Conservation (phyloP, 2,113 vertebrate genomes). For the Carassius gibelio region DNA sequence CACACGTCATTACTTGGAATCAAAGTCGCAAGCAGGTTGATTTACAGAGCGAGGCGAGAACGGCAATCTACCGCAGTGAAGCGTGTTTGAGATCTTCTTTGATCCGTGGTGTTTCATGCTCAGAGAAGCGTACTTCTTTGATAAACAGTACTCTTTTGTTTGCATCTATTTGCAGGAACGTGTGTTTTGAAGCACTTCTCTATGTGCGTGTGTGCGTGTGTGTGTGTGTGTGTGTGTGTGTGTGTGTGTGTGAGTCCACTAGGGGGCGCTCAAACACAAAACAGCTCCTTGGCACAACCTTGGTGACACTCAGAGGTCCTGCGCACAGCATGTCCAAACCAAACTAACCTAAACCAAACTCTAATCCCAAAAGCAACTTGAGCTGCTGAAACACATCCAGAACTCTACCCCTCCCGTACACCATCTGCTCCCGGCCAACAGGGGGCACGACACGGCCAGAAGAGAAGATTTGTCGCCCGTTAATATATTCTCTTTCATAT, state of each 20-base stretch:
- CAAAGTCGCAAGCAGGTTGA: slow-evolving; percentile 32
- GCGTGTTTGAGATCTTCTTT: slow-evolving; percentile 9
- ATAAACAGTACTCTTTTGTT: slow-evolving; percentile 22
- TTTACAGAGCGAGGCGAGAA: slow-evolving; percentile 9
- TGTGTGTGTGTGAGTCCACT: slow-evolving; percentile 19
- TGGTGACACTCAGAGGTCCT: slow-evolving; percentile 4
- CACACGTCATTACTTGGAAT: slow-evolving; percentile 30
- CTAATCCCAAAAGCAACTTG: slow-evolving; percentile 22
- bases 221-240: too few relatives aligned
- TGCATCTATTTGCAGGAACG: background rate
- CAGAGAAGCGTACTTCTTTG: slow-evolving; percentile 19
- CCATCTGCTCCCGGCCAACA: slow-evolving; percentile 50
- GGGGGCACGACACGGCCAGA: slow-evolving; percentile 45
- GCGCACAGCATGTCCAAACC: slow-evolving; percentile 21
- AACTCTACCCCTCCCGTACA: slow-evolving; percentile 6
- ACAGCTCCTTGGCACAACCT: slow-evolving; percentile 3
- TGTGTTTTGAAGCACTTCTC: slow-evolving; percentile 10
- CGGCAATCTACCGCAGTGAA: background rate
- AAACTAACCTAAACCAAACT: slow-evolving; percentile 17
- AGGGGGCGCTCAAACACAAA: slow-evolving; percentile 43
- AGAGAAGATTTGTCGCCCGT: slow-evolving; percentile 20
- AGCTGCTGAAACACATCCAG: slow-evolving; percentile 2
- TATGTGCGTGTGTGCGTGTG: background rate
- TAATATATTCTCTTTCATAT: slow-evolving; percentile 41
- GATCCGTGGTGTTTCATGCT: slow-evolving; percentile 36